phyloP scores from a whole-genome alignment of 2,888 invertebrate species.

The Caenorhabditis sp. region DNA sequence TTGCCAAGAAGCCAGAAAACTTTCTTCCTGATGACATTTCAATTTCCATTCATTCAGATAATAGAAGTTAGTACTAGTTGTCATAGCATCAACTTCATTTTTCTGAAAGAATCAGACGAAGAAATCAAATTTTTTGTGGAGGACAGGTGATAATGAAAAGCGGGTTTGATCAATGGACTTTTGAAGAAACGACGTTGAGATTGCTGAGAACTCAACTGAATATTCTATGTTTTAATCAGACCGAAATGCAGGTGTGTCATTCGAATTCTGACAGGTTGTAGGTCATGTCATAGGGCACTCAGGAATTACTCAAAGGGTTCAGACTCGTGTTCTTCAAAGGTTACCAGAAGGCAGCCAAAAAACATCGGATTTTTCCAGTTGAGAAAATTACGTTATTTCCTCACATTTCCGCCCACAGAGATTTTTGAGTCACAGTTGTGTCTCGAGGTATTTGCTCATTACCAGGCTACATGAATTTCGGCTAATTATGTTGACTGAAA shows the following conservation, averaged over 20 bases:
- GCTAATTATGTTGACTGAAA: no score
- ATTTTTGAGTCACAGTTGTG: not conserved
- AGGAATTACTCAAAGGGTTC: not conserved
- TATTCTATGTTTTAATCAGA: slow-evolving; percentile 12
- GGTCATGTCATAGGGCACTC: not conserved
- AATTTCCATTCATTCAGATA: slow-evolving; percentile 39
- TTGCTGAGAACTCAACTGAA: slow-evolving; percentile 2
- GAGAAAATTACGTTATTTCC: slow-evolving; percentile 16
- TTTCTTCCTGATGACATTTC: slow-evolving; percentile 22
- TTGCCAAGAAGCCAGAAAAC: slow-evolving; percentile 53
- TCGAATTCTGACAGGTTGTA: not conserved
- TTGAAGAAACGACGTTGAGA: not conserved
- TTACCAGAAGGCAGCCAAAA: not conserved
- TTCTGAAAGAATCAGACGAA: not conserved
- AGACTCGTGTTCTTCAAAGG: slow-evolving; percentile 2
- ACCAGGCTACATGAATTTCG: not conserved
- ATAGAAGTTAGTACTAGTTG: slow-evolving; percentile 18
- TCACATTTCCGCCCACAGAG: not conserved
- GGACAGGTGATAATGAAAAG: slow-evolving; percentile 10
- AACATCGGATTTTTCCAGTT: slow-evolving; percentile 8
- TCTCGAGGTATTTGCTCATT: slow-evolving; percentile 10
- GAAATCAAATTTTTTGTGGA: not conserved
- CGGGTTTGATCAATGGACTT: slow-evolving; percentile 5
- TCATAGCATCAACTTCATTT: slow-evolving; percentile 16
- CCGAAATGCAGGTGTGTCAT: slow-evolving; percentile 13